Evolutionary conservation across 1,140 invertebrate genomes (phyloP).

Genomic region (Bombus terrestris): DNA sequence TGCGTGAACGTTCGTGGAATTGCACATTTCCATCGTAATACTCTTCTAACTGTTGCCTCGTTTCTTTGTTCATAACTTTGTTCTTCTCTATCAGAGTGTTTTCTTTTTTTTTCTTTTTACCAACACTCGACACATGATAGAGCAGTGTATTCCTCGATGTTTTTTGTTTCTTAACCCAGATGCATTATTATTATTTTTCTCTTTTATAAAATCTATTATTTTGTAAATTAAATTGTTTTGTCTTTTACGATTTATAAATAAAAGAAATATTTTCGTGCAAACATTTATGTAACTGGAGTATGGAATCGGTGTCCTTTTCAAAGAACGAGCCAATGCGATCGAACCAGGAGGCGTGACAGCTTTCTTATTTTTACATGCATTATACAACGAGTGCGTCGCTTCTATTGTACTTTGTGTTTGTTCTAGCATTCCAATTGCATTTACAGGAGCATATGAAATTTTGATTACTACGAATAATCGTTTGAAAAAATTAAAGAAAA

Average conservation of each 20-base stretch:
- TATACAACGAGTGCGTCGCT: not conserved
- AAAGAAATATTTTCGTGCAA: not conserved
- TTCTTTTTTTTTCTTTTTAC: too few relatives aligned
- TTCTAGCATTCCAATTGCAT: not conserved
- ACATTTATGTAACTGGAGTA: not conserved
- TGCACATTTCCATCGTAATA: not conserved
- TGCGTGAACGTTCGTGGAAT: not conserved
- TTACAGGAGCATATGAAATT: not conserved
- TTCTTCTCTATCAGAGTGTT: too few relatives aligned
- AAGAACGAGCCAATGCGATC: not conserved
- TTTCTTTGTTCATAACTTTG: not conserved
- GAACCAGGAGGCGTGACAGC: not conserved
- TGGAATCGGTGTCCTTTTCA: not conserved
- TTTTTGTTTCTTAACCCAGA: not conserved
- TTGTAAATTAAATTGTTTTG: too few relatives aligned
- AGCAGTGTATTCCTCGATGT: not conserved
- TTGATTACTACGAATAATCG: not conserved
- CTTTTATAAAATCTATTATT: not conserved
- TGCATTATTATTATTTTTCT: not conserved
- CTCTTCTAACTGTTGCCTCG: not conserved
- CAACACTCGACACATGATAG: not conserved
- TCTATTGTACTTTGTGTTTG: not conserved
- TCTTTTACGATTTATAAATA: not conserved
- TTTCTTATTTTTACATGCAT: slow-evolving; percentile 28
- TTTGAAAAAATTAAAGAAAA: not conserved